Evolutionary conservation across 2,888 invertebrate genomes (phyloP), one percentile per base, ranked within the genome.

Genomic region (Hydriomena furcata): DNA sequence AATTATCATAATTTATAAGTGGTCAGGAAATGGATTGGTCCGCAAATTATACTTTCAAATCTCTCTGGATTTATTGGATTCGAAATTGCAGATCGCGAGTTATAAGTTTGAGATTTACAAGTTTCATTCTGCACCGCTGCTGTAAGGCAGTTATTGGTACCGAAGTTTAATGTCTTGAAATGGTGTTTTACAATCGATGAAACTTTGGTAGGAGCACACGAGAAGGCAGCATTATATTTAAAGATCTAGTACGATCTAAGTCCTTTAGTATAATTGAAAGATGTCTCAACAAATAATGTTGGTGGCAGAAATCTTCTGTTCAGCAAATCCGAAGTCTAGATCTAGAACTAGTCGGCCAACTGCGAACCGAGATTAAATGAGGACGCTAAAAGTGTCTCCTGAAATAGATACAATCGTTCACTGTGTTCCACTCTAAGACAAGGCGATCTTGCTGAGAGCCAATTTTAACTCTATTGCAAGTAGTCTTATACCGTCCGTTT

Each of bases 1-100:
- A 57, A 50, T 57, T 58, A 50, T 48, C 31, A 41, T 57, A 52
- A 60, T 51, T 54, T 55, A 40, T 43, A 50, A 54, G 49, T 52
- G 52, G 49, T 13, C 42, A 53, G 52, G 44, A 44, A 61, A 55
- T 57, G 52, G 44, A 59, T 57, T 52, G 53, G 52, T 55, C 50
- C 43, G 43, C 57, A 50, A 59, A 59, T 61, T 61, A 59, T 59
- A 61, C 61, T 59, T 59, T 59, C 53, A 61, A 61, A 61, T 61
- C 37, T 48, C 40, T 23, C 1, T 7, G 45, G 53, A 61, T 61
- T 61, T 61, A 61, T 61, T 57, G 55, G 52, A 57, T 59, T 61
- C 52, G 57, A 57, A 55, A 61, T 61, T 61, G 59, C 50, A 59
- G 36, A 55, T 52, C 52, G 49, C 28, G 44, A 47, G 51, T 54